phyloP scores from a whole-genome alignment of 2,797 vertebrate genomes.

The Xerus rutilus region DNA sequence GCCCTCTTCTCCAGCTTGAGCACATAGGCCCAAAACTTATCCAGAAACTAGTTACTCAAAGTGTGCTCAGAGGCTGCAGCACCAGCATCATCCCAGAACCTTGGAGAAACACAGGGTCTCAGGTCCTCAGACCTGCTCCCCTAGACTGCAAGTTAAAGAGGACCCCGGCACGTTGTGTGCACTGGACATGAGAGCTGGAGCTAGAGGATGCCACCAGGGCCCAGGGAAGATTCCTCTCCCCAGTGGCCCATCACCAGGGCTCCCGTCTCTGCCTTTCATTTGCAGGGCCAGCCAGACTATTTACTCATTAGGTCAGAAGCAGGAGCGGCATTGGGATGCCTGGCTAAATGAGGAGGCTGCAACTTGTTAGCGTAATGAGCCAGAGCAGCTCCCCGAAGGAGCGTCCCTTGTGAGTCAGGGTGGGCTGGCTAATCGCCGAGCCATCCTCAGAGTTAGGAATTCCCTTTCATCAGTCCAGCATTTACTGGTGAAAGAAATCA shows the following conservation, averaged over 20 bases:
- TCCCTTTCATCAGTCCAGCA: background rate
- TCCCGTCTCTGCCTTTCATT: background rate
- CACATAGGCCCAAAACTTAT: background rate
- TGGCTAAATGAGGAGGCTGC: background rate
- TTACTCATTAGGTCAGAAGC: background rate
- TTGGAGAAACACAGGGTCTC: background rate
- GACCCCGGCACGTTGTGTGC: background rate
- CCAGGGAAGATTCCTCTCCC: background rate
- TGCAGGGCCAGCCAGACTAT: background rate
- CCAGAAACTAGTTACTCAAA: background rate
- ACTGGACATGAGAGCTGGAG: accelerated
- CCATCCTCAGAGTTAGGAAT: background rate
- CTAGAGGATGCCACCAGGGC: background rate
- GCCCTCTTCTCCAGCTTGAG: background rate
- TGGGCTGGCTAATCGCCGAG: background rate
- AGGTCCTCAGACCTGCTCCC: background rate
- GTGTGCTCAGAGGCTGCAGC: accelerated
- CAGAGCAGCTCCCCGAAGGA: background rate
- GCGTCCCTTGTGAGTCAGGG: background rate
- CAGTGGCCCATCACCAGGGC: accelerated
- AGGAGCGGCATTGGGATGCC: accelerated
- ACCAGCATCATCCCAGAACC: accelerated
- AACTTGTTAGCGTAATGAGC: background rate
- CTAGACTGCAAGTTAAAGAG: background rate
- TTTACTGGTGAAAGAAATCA: background rate